Evolutionary conservation across 2,888 invertebrate genomes (phyloP).

Genomic region (Bellardia pandia): DNA sequence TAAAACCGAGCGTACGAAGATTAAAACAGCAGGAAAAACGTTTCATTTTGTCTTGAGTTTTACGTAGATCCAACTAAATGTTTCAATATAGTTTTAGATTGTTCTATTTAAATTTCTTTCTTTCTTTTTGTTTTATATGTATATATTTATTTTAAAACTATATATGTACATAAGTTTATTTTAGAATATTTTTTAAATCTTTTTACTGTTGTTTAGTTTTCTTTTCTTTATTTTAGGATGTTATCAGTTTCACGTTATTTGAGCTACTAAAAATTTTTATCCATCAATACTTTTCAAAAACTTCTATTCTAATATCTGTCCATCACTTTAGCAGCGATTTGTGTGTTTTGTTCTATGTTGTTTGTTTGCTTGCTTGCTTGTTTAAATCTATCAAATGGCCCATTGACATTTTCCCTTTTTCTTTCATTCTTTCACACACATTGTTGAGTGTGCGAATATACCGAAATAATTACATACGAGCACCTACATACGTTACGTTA

Average conservation of each 20-base stretch:
- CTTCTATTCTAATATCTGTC: conserved; percentile 65
- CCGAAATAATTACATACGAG: conserved; percentile 6
- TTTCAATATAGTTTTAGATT: neutral
- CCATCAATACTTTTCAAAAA: conserved; percentile 64
- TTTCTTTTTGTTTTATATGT: conserved; percentile 12
- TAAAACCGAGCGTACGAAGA: conserved; percentile 78
- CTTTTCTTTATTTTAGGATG: conserved; percentile 57
- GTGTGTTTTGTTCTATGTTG: conserved; percentile 21
- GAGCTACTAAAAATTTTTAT: conserved; percentile 66
- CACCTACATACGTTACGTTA: neutral
- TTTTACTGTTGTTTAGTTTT: conserved; percentile 19
- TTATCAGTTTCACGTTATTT: conserved; percentile 69
- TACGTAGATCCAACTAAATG: neutral
- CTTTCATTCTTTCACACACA: neutral
- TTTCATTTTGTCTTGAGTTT: conserved; percentile 76
- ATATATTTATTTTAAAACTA: conserved; percentile 1
- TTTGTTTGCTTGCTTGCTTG: neutral
- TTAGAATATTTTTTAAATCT: conserved; percentile 52
- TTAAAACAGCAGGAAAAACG: conserved; percentile 79
- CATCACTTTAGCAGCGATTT: conserved; percentile 17
- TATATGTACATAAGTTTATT: neutral
- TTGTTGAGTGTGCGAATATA: conserved; percentile 38
- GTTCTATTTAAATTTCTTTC: neutral
- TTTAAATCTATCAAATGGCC: conserved; percentile 56
- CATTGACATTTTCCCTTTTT: conserved; percentile 71